Conservation (phyloP, 1,140 invertebrate genomes). For the Homalodisca vitripennis region DNA sequence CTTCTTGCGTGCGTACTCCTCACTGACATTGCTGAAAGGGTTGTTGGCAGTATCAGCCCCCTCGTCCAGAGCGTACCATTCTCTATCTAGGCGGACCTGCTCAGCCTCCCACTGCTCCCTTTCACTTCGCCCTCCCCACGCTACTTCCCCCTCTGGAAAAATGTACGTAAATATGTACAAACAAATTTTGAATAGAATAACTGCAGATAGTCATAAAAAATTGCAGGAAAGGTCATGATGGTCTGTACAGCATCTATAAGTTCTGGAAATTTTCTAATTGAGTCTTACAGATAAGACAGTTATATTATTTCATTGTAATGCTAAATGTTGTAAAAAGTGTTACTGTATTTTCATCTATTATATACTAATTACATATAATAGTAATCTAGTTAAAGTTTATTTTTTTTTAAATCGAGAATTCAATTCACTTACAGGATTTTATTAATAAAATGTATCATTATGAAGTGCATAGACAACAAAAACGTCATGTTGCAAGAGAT, state of each 20-base stretch:
- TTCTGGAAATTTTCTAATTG: not conserved
- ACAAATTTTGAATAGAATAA: not conserved
- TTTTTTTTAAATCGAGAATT: no score
- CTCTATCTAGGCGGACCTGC: constrained; percentile 87
- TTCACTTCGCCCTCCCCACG: constrained; percentile 60
- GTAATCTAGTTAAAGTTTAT: no score
- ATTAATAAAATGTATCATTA: no score
- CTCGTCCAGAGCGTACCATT: constrained; percentile 96
- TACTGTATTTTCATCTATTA: no score
- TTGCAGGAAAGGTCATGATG: no score
- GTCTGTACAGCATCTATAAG: not conserved
- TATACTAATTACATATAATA: no score
- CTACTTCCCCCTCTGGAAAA: constrained; percentile 47
- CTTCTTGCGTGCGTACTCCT: constrained; percentile 88
- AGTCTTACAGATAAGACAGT: not conserved
- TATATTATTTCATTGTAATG: not conserved
- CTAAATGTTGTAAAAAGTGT: not conserved
- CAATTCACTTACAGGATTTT: no score
- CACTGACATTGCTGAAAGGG: constrained; percentile 86
- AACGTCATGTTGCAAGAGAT: no score
- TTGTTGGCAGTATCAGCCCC: constrained; percentile 91
- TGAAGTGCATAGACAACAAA: no score
- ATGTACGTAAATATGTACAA: not conserved
- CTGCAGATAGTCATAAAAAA: not conserved
- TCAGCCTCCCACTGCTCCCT: constrained; percentile 89